Percentiles rank a stretch among this genome's conserved stretches.
Conservation (phyloP, 2,113 vertebrate species). For the Limanda limanda region DNA sequence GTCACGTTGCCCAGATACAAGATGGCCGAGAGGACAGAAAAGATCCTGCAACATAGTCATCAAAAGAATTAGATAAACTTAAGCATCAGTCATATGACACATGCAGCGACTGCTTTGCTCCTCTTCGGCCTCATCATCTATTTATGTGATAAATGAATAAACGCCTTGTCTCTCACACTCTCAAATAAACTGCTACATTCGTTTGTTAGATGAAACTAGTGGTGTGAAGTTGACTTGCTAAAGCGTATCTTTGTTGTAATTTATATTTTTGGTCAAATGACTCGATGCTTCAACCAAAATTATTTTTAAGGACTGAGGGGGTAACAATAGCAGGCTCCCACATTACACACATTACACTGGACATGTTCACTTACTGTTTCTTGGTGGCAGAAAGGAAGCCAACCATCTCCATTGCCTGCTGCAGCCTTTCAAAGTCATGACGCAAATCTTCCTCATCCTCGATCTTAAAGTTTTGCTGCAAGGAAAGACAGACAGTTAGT, state of each 20-base stretch:
- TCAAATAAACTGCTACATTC: slow-evolving; percentile 27
- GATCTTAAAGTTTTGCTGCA: slow-evolving; percentile 96
- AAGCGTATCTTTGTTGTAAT: slow-evolving; percentile 17
- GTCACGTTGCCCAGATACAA: slow-evolving; percentile 96
- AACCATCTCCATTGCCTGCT: slow-evolving; percentile 99
- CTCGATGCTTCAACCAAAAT: neutral
- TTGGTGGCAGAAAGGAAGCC: slow-evolving; percentile 96
- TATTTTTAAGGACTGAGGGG: slow-evolving; percentile 6
- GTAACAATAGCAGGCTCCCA: neutral
- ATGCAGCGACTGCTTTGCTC: neutral
- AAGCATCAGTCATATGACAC: neutral
- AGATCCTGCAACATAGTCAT: slow-evolving; percentile 86
- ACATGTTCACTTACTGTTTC: slow-evolving; percentile 88
- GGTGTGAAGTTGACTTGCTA: neutral
- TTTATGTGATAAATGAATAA: slow-evolving; percentile 25
- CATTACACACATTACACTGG: neutral
- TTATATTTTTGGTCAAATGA: slow-evolving; percentile 22
- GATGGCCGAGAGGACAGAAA: slow-evolving; percentile 95
- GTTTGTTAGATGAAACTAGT: slow-evolving; percentile 18
- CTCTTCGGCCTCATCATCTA: neutral
- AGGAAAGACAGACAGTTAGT: neutral
- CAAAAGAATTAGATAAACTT: slow-evolving; percentile 1
- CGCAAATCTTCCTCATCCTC: slow-evolving; percentile 95
- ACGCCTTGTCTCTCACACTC: slow-evolving; percentile 13
- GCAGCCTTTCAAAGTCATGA: slow-evolving; percentile 95